A percentile compares a stretch with the other conserved stretches of the same genome.
Conservation (phyloP, 2,113 vertebrate species). For the rabbit (Oryctolagus cuniculus) region mOryCun1.1 NC_091449.1:39508501-39509000, state of each 20-base stretch:
- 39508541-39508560: neutral
- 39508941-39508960: neutral
- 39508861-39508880: neutral
- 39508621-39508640: conserved; percentile 87
- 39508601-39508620: conserved; percentile 89
- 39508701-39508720: neutral
- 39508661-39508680: neutral
- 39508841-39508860: neutral
- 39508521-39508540: conserved; percentile 55
- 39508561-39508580: conserved; percentile 72
- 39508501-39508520: rapidly evolving
- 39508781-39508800: neutral
- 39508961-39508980: neutral
- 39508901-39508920: neutral
- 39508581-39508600: conserved; percentile 91
- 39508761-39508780: rapidly evolving
- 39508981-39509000: rapidly evolving
- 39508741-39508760: neutral
- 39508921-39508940: neutral
- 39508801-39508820: neutral
- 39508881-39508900: neutral
- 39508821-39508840: neutral
- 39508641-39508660: neutral
- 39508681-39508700: neutral
- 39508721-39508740: neutral